A percentile compares a stretch with the other conserved stretches of the same genome.
These are phyloP conservation scores for Mustelus asterias DNA, from an alignment of 2,113 vertebrate species.

Conservation along the genomic window DNA sequence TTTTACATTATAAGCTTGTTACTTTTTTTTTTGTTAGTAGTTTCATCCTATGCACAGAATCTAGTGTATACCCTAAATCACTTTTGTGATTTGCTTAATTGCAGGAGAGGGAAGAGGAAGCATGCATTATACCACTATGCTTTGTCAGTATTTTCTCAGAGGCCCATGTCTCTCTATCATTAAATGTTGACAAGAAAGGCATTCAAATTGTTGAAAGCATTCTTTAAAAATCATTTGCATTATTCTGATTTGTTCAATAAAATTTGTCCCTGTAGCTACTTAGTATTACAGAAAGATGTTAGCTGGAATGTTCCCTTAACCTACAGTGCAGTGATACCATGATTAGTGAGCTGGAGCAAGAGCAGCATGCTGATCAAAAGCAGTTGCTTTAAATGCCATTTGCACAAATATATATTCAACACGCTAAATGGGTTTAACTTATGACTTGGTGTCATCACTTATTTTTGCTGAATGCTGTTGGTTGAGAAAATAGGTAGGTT, in stretches of 20 bases:
- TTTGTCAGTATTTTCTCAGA: constrained; percentile 1
- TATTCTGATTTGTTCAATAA: background rate
- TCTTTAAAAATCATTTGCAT: background rate
- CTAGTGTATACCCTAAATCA: background rate
- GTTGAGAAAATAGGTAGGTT: background rate
- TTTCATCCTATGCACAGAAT: background rate
- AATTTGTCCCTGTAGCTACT: background rate
- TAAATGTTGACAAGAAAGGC: background rate
- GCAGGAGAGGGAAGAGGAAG: background rate
- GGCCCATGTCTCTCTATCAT: background rate
- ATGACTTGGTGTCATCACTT: background rate
- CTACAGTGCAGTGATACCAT: background rate
- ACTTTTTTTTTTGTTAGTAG: background rate
- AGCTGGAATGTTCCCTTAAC: background rate
- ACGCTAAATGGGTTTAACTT: background rate
- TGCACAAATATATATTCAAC: background rate
- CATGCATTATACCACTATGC: background rate
- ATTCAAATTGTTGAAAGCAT: background rate
- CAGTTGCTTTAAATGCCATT: background rate
- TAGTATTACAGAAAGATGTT: background rate
- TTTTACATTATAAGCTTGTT: background rate
- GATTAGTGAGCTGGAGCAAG: background rate
- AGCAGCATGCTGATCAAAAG: background rate
- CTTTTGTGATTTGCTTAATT: background rate
- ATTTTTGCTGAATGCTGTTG: background rate